A percentile compares a stretch with the other conserved stretches of the same genome.
Conservation (phyloP, 2,113 vertebrate genomes). For the Muntiacus reevesi region DNA sequence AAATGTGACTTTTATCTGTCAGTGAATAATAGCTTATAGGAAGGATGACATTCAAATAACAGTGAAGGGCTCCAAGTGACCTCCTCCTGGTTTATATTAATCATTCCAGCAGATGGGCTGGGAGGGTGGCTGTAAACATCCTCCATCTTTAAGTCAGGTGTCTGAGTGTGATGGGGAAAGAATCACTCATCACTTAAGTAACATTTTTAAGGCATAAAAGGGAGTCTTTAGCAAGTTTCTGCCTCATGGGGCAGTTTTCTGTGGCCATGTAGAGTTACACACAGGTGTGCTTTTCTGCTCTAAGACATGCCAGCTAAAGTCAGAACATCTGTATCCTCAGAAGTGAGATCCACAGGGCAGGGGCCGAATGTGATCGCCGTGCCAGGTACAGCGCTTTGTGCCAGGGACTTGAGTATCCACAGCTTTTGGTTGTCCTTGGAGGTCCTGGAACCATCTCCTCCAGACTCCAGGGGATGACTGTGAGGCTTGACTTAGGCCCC, state of each 20-base stretch:
- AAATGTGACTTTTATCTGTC: neutral
- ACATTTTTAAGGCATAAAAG: neutral
- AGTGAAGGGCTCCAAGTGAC: neutral
- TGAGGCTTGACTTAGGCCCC: neutral
- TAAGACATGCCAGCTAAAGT: neutral
- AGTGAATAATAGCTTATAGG: neutral
- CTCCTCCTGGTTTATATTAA: neutral
- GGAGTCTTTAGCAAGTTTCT: neutral
- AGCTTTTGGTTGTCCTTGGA: neutral
- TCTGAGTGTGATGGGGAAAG: too few relatives aligned
- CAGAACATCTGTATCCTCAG: neutral
- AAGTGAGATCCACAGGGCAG: neutral
- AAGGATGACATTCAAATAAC: neutral
- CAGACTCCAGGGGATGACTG: neutral
- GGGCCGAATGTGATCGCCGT: neutral
- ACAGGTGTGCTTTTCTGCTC: neutral
- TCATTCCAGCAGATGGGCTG: neutral
- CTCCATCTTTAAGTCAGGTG: neutral
- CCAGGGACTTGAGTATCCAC: neutral
- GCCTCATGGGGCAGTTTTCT: neutral
- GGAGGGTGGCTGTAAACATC: neutral
- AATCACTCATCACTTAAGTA: neutral
- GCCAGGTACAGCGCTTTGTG: rapidly evolving
- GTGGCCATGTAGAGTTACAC: neutral
- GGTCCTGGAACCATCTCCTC: neutral